Base-by-base conservation (phyloP, 2,113 vertebrate genomes). In the Phylloscopus whistleri region DNA sequence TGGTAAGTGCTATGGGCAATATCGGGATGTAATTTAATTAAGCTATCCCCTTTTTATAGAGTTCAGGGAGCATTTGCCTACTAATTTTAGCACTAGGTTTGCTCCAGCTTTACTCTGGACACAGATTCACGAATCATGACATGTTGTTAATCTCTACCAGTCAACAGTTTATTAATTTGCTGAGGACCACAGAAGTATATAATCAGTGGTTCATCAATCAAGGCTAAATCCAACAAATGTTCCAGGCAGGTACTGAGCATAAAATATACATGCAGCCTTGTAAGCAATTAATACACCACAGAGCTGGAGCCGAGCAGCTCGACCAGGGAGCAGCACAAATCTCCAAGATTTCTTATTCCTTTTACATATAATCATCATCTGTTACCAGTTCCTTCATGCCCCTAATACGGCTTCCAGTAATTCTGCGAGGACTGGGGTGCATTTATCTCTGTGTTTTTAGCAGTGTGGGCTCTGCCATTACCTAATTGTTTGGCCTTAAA, bases 111-210 rank as follows among this genome's bases (percentile, higher is more conserved):
- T 69, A 33, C 91, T 78, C 77, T 75, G 87, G 84, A 91, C 78
- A 31, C 80, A 62, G 37, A 89, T 96, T 91, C 41, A 13, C 91
- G 67, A 93, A 87, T 89, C 89, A 60, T 81, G 95, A 96, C 96
- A 87, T 84, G 96, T 68, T 97, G 96, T 95, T 95, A 97, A 97
- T 97, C 95, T 96, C 86, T 73, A 96, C 91, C 93, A 95, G 94
- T 96, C 96, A 97, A 95, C 95, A 95, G 91, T 95, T 96, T 97
- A 97, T 96, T 97, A 96, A 97, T 96, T 95, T 97, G 89, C 95
- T 8, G 3, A 82, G 84, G 78, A 91, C 87, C 62, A 95, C 94
- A 95, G 94, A 97, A 95, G 91, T 96, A 95, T 95, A 95, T 95
- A 94, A 97, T 96, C 95, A 95, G 78, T 49, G 95, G 91, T 95